A percentile compares a stretch with the other conserved stretches of the same genome.
Evolutionary conservation across 2,113 vertebrate genomes (phyloP).

Genomic region (Canis aureus): DNA sequence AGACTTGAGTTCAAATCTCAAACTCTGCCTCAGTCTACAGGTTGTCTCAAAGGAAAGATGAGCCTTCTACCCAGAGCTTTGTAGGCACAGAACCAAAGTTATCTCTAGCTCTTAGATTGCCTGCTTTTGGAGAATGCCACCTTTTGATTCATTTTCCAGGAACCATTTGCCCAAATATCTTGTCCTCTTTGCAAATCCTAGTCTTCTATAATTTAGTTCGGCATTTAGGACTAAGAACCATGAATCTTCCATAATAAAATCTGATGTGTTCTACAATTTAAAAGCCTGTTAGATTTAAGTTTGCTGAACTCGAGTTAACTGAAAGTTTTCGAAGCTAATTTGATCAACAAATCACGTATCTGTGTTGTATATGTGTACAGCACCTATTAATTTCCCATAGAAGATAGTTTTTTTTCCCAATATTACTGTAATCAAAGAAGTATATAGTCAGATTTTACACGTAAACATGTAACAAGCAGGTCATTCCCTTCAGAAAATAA

Average conservation of each 20-base stretch:
- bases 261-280: neutral
- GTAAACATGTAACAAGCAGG: neutral
- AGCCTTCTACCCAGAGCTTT: neutral
- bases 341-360: neutral
- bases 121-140: neutral
- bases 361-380: neutral
- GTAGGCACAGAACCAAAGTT: neutral
- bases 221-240: neutral
- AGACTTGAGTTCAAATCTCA: neutral
- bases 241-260: neutral
- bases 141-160: neutral
- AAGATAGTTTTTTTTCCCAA: neutral
- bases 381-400: neutral
- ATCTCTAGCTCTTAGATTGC: neutral
- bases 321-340: neutral
- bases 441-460: neutral
- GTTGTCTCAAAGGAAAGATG: neutral
- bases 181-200: neutral
- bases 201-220: neutral
- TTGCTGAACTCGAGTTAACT: neutral
- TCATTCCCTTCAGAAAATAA: neutral
- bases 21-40: neutral
- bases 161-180: neutral
- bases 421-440: neutral
- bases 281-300: neutral